A percentile compares a stretch with the other conserved stretches of the same genome.
Evolutionary conservation across 2,888 invertebrate species (phyloP).

Genomic region (Corythucha ciliata): DNA sequence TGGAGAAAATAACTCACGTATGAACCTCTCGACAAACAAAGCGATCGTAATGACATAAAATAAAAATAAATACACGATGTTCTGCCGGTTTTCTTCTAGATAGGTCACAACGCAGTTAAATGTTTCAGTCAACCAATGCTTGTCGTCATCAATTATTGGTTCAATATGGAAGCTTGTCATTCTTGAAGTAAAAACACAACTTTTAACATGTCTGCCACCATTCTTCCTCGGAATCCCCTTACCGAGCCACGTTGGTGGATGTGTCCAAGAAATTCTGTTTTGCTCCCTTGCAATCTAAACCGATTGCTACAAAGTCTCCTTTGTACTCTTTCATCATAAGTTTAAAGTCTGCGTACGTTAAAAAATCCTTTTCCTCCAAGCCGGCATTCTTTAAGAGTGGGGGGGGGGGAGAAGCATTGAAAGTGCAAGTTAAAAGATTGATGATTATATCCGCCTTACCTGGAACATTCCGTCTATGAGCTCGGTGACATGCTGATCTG

Average conservation of each 20-base stretch:
- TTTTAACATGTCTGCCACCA: no score
- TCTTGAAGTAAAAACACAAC: constrained; percentile 42
- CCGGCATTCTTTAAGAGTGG: constrained; percentile 70
- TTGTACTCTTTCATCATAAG: constrained; percentile 95
- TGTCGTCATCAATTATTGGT: constrained; percentile 54
- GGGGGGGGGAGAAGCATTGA: no score
- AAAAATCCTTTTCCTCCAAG: constrained; percentile 76
- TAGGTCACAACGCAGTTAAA: constrained; percentile 85
- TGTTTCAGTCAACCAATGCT: constrained; percentile 63
- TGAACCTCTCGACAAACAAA: constrained; percentile 88
- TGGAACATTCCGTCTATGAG: constrained; percentile 90
- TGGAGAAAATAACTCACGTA: constrained; percentile 53
- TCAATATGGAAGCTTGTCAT: constrained; percentile 93
- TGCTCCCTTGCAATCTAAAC: constrained; percentile 87
- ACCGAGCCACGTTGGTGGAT: constrained; percentile 79
- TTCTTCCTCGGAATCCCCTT: no score
- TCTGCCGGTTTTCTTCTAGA: constrained; percentile 89
- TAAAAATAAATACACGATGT: constrained; percentile 87
- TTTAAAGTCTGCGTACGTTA: constrained; percentile 86
- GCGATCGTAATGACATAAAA: constrained; percentile 92
- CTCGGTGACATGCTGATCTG: constrained; percentile 83
- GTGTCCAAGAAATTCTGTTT: constrained; percentile 92
- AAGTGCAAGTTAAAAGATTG: background rate
- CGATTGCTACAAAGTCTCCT: constrained; percentile 89
- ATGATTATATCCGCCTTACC: constrained; percentile 42